Evolutionary conservation across 2,888 invertebrate species (phyloP).

Genomic region (Polyommatus iphigenia): DNA sequence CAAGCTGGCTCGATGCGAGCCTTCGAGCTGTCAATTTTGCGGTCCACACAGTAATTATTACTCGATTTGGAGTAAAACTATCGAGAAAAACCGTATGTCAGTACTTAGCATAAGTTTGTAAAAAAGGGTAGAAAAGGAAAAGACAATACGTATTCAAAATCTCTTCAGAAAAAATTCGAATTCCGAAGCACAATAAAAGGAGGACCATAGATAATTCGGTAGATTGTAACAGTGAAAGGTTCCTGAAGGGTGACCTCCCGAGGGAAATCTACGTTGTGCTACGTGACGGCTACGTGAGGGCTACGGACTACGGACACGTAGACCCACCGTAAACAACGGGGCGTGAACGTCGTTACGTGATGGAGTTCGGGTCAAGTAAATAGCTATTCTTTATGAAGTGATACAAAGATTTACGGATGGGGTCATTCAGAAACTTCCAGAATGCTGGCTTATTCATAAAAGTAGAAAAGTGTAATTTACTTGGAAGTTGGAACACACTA

Average conservation of each 20-base stretch:
- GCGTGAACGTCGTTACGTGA: slow-evolving; percentile 15
- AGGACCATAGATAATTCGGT: neutral
- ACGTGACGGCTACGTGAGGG: slow-evolving; percentile 10
- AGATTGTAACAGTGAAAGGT: slow-evolving; percentile 14
- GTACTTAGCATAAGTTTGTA: neutral
- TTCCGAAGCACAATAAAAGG: neutral
- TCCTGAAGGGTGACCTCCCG: neutral
- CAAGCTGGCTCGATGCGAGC: too few relatives aligned
- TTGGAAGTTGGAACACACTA: too few relatives aligned
- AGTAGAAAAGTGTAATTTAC: too few relatives aligned
- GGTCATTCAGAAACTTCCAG: neutral
- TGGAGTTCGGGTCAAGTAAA: neutral
- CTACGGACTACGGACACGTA: slow-evolving; percentile 6
- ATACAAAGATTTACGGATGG: neutral
- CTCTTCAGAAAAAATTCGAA: neutral
- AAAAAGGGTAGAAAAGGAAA: neutral
- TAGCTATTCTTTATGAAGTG: neutral
- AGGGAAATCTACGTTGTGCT: neutral
- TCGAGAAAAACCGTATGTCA: too few relatives aligned
- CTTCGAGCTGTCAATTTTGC: too few relatives aligned
- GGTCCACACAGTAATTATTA: too few relatives aligned
- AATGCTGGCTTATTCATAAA: neutral
- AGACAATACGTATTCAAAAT: neutral
- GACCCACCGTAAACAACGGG: slow-evolving; percentile 7
- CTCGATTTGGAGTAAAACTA: too few relatives aligned